Conservation (phyloP, 2,888 invertebrate species). For the Tortrix viridana region DNA sequence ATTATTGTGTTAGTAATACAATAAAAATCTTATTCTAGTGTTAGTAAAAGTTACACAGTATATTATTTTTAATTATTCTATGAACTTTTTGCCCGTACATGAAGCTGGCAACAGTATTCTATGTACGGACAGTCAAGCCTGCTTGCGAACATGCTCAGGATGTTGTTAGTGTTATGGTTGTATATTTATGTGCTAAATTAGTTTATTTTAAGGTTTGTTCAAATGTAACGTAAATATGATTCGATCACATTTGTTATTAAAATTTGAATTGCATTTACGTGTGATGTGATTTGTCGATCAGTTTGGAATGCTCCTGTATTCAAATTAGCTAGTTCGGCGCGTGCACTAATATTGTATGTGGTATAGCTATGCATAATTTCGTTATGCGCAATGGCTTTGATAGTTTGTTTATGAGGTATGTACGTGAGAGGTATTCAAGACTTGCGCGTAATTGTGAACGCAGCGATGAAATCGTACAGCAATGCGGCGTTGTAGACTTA, state of each 20-base stretch:
- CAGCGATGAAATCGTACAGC: constrained; percentile 22
- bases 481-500: constrained; percentile 15
- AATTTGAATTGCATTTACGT: constrained; percentile 59
- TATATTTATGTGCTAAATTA: no score
- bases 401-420: constrained; percentile 17
- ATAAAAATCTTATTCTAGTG: no score
- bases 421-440: constrained; percentile 33
- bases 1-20: no score
- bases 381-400: constrained; percentile 13
- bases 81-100: no score
- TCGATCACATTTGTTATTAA: constrained; percentile 48
- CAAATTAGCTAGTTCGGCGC: constrained; percentile 53
- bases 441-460: constrained; percentile 29
- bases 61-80: no score
- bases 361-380: constrained; percentile 26
- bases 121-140: no score
- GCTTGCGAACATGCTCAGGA: no score
- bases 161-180: no score
- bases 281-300: constrained; percentile 52
- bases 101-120: no score
- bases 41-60: no score
- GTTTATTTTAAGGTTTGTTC: no score
- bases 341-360: constrained; percentile 40
- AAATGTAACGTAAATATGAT: constrained; percentile 23
- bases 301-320: constrained; percentile 62